Evolutionary conservation across 2,113 vertebrate species (phyloP).

Genomic region (Prionailurus viverrinus): DNA sequence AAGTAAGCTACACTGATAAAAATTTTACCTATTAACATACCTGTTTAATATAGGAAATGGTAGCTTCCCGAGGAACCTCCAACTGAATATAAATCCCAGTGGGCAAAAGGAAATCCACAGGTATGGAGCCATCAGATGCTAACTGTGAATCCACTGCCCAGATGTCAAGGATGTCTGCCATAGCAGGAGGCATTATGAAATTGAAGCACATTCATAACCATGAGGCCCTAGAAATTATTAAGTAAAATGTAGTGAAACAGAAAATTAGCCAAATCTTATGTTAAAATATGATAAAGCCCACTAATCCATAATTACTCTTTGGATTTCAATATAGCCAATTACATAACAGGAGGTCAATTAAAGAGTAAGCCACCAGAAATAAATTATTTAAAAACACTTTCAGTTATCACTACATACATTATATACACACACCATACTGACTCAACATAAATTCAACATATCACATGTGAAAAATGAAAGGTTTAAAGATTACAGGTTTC

Average conservation of each 20-base stretch:
- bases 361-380: neutral
- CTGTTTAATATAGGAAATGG: conserved; percentile 97
- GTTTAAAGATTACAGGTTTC: neutral
- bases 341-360: neutral
- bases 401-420: neutral
- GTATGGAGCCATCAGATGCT: conserved; percentile 92
- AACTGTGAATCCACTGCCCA: conserved; percentile 96
- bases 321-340: conserved; percentile 29
- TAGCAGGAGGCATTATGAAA: conserved; percentile 97
- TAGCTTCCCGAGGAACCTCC: conserved; percentile 96
- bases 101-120: conserved; percentile 97
- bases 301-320: neutral
- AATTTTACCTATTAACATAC: conserved; percentile 84
- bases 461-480: neutral
- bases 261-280: conserved; percentile 57
- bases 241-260: conserved; percentile 59
- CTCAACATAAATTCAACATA: neutral
- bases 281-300: neutral
- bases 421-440: neutral
- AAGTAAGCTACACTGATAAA: neutral
- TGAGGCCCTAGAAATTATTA: conserved; percentile 87
- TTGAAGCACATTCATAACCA: conserved; percentile 93
- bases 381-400: conserved; percentile 10
- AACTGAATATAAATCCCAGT: conserved; percentile 98
- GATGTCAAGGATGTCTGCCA: conserved; percentile 98